Percentiles rank a stretch among this genome's conserved stretches.
Evolutionary conservation across 2,888 invertebrate genomes (phyloP).

Genomic region (Cheilosia impressa): DNA sequence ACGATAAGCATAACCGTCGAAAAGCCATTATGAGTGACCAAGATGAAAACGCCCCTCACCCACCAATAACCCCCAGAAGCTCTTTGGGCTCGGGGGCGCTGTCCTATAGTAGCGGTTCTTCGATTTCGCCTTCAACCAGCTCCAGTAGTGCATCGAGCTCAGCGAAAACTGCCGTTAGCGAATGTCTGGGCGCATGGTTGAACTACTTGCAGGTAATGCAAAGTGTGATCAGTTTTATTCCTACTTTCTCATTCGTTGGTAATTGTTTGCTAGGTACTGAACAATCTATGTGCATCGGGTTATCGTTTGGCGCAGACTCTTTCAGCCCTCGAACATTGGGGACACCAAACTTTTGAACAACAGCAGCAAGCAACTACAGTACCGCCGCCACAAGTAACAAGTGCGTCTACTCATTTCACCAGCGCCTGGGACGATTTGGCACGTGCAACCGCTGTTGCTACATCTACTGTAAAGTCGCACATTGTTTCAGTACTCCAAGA

Average conservation of each 20-base stretch:
- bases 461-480: constrained; percentile 87
- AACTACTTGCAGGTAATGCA: constrained; percentile 78
- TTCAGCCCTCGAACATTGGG: constrained; percentile 85
- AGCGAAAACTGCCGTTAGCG: constrained; percentile 79
- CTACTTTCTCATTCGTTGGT: neutral
- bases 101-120: constrained; percentile 77
- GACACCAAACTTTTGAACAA: constrained; percentile 75
- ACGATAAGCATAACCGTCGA: constrained; percentile 6
- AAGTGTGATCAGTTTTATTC: constrained; percentile 20
- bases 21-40: constrained; percentile 76
- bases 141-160: constrained; percentile 78
- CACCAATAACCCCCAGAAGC: constrained; percentile 76
- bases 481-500: constrained; percentile 86
- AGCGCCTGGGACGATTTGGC: constrained; percentile 88
- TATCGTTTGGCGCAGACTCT: constrained; percentile 86
- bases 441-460: constrained; percentile 86
- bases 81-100: constrained; percentile 76
- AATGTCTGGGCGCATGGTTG: constrained; percentile 80
- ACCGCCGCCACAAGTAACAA: constrained; percentile 66
- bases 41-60: constrained; percentile 75
- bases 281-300: constrained; percentile 87
- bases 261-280: constrained; percentile 84
- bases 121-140: constrained; percentile 78
- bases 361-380: constrained; percentile 59
- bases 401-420: constrained; percentile 82